These are phyloP conservation scores for Penaeus indicus DNA, from an alignment of 1,140 invertebrate species.

Conservation along the genomic window DNA sequence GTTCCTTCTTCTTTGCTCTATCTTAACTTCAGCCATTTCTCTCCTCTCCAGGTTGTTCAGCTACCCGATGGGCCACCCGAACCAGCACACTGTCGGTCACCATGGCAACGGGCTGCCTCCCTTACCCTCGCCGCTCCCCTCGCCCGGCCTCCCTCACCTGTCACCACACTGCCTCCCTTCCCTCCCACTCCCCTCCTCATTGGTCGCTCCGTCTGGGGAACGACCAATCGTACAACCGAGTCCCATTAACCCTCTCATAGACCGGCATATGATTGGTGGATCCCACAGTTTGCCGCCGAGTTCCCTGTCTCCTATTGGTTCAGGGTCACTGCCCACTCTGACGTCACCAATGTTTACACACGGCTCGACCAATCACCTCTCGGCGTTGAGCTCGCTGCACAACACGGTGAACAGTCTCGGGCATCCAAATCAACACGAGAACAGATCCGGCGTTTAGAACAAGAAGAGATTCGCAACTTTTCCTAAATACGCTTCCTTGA, in stretches of 20 bases:
- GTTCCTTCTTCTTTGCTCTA: background rate
- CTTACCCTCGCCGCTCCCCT: constrained; percentile 35
- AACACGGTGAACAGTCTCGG: constrained; percentile 29
- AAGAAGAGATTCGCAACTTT: too few species aligned
- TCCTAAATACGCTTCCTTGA: too few species aligned
- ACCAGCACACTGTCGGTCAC: constrained; percentile 65
- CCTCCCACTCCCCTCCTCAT: constrained; percentile 45
- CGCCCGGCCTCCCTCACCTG: constrained; percentile 34
- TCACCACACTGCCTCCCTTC: constrained; percentile 44
- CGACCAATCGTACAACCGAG: constrained; percentile 47
- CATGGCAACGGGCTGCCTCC: constrained; percentile 37
- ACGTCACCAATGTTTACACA: constrained; percentile 46
- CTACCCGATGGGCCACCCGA: constrained; percentile 60
- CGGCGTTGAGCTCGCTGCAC: constrained; percentile 33
- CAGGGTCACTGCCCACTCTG: constrained; percentile 38
- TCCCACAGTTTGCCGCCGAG: constrained; percentile 10
- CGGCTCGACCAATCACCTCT: constrained; percentile 33
- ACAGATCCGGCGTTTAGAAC: constrained; percentile 30
- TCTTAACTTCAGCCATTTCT: background rate
- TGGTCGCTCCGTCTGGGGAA: constrained; percentile 34
- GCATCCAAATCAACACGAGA: constrained; percentile 30
- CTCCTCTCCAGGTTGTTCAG: constrained; percentile 61
- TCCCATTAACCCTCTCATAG: constrained; percentile 49
- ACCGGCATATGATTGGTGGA: constrained; percentile 49
- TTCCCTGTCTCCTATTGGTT: constrained; percentile 42